Base-by-base conservation (phyloP, 2,113 vertebrate genomes). In the Catharus bicknelli region DNA sequence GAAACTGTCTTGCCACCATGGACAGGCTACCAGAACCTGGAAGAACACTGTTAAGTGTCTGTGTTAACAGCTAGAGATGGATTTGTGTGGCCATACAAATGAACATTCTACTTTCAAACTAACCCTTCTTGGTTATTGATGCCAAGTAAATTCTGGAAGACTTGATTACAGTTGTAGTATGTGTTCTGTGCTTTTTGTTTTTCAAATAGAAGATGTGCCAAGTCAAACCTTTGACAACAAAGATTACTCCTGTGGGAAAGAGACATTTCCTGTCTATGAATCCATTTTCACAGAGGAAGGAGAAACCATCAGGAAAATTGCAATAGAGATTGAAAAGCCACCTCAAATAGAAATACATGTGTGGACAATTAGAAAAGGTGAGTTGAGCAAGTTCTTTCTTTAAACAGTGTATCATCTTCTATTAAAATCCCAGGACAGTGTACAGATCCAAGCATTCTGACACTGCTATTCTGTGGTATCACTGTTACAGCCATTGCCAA, bases 291-390 rank as follows among this genome's bases (percentile, higher is more conserved):
- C 96, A 82, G 96, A 97, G 53, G 97, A 97, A 80, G 97, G 96
- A 72, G 97, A 97, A 94, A 98, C 96, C 64, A 94, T 97, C 86
- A 98, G 98, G 87, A 98, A 98, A 97, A 98, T 98, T 72, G 98
- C 98, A 48, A 91, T 98, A 88, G 97, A 98, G 93, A 97, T 63
- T 16, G 98, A 98, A 83, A 97, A 96, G 57, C 97, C 98, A 55
- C 94, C 97, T 88, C 96, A 98, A 59, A 95, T 98, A 72, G 98
- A 98, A 93, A 96, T 98, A 87, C 98, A 98, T 1, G 95, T 97
- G 83, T 98, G 98, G 98, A 98, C 97, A 68, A 97, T 98, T 74
- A 95, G 92, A 92, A 98, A 97, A 96, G 98, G 98, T 98, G 83
- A 97, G 96, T 69, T 84, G 83, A 58, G 55, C 5, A n/a, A 66